These are phyloP conservation scores for Drosophila ficusphila DNA, from an alignment of 1,140 invertebrate genomes.

Conservation along the genomic window DNA sequence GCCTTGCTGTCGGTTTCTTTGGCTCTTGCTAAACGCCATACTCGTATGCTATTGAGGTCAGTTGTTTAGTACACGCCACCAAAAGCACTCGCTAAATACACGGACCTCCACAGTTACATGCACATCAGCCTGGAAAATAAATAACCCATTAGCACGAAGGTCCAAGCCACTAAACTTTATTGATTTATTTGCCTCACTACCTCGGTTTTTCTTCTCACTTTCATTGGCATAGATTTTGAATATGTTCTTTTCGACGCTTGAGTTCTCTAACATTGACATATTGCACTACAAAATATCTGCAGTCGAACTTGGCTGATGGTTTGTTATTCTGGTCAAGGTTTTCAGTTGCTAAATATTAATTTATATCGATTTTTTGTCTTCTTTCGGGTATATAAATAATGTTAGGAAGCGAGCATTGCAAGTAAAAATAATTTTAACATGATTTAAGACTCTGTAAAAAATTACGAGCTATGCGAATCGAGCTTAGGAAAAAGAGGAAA, in stretches of 20 bases:
- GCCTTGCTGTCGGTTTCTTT: constrained; percentile 50
- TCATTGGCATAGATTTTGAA: constrained; percentile 62
- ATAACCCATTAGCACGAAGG: constrained; percentile 80
- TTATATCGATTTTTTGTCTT: constrained; percentile 30
- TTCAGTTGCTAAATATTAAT: background rate
- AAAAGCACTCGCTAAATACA: constrained; percentile 34
- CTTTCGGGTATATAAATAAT: background rate
- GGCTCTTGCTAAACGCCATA: constrained; percentile 54
- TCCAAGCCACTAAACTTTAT: constrained; percentile 50
- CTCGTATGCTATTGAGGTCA: constrained; percentile 72
- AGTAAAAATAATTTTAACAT: background rate
- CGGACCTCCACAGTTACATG: constrained; percentile 29
- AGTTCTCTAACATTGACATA: constrained; percentile 50
- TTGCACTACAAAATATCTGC: constrained; percentile 29
- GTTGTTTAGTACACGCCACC: constrained; percentile 69
- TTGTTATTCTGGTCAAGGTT: constrained; percentile 23
- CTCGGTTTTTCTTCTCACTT: constrained; percentile 67
- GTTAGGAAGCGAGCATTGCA: background rate
- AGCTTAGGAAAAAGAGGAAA: background rate
- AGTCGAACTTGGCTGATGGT: constrained; percentile 4
- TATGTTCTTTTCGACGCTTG: constrained; percentile 10
- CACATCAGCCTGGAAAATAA: constrained; percentile 61
- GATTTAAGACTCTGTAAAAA: background rate
- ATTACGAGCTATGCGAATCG: too few relatives aligned
- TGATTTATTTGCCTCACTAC: constrained; percentile 60